These are phyloP conservation scores for Erebia aethiops DNA, from an alignment of 2,888 invertebrate genomes.

Conservation along the genomic window DNA sequence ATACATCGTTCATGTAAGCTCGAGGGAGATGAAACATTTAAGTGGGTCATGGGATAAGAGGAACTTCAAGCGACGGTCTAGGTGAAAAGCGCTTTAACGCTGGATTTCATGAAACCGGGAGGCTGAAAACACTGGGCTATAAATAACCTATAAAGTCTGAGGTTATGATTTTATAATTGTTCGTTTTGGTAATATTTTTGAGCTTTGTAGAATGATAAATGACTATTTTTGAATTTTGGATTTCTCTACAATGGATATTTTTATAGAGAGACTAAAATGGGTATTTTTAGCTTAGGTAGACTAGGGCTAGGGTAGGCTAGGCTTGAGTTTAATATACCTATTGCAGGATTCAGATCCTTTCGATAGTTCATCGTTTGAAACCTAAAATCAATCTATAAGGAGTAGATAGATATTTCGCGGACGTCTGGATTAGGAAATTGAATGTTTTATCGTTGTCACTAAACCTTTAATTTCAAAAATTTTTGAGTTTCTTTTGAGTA, in stretches of 20 bases:
- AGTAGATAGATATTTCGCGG: too few relatives aligned
- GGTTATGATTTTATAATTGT: conserved; percentile 54
- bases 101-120: conserved; percentile 54
- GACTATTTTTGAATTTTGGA: not conserved
- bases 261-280: not conserved
- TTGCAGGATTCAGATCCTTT: too few relatives aligned
- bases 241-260: not conserved
- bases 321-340: too few relatives aligned
- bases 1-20: conserved; percentile 41
- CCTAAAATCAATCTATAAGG: too few relatives aligned
- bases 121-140: conserved; percentile 62
- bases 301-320: too few relatives aligned
- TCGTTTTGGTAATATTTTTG: conserved; percentile 36
- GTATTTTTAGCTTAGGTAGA: not conserved
- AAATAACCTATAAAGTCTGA: conserved; percentile 56
- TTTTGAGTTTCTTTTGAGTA: too few relatives aligned
- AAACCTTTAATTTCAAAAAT: too few relatives aligned
- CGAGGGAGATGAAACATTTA: conserved; percentile 55
- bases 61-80: conserved; percentile 61
- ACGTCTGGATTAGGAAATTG: too few relatives aligned
- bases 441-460: too few relatives aligned
- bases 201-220: conserved; percentile 1
- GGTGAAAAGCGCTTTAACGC: conserved; percentile 66
- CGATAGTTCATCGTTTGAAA: too few relatives aligned
- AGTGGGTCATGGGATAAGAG: conserved; percentile 80